A percentile compares a stretch with the other conserved stretches of the same genome.
Conservation (phyloP, 2,797 vertebrate species). For the Falco biarmicus region DNA sequence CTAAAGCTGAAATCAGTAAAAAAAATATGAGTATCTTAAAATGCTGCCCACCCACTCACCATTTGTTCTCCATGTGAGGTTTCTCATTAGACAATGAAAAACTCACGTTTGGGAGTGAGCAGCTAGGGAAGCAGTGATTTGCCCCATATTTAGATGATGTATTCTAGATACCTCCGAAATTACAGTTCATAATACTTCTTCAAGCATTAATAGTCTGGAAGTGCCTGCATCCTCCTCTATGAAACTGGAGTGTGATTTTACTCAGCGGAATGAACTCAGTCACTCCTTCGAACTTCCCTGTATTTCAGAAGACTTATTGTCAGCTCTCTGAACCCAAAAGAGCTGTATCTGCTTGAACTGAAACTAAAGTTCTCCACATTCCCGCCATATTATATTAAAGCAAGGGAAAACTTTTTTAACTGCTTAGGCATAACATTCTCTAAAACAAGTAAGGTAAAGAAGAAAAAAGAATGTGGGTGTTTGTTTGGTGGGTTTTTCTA, state of each 20-base stretch:
- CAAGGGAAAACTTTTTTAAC: background rate
- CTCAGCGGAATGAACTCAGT: background rate
- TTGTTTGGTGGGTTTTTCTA: background rate
- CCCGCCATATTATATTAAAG: background rate
- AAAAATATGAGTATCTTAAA: background rate
- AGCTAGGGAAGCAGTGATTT: background rate
- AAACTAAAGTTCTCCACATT: background rate
- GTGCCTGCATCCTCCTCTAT: background rate
- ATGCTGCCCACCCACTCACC: background rate
- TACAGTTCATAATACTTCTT: background rate
- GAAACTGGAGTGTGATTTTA: background rate
- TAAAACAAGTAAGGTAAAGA: background rate
- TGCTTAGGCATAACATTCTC: background rate
- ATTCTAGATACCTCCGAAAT: background rate
- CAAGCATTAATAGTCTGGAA: background rate
- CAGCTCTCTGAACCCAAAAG: background rate
- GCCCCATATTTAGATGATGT: background rate
- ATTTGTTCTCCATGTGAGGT: background rate
- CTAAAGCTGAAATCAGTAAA: background rate
- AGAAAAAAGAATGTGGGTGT: background rate
- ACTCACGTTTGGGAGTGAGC: background rate
- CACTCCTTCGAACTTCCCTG: background rate
- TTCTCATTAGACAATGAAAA: background rate
- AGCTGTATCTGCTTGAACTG: background rate
- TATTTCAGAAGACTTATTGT: background rate